These are phyloP conservation scores for Schlechtendalia chinensis DNA, from an alignment of 1,140 invertebrate species.

Conservation along the genomic window DNA sequence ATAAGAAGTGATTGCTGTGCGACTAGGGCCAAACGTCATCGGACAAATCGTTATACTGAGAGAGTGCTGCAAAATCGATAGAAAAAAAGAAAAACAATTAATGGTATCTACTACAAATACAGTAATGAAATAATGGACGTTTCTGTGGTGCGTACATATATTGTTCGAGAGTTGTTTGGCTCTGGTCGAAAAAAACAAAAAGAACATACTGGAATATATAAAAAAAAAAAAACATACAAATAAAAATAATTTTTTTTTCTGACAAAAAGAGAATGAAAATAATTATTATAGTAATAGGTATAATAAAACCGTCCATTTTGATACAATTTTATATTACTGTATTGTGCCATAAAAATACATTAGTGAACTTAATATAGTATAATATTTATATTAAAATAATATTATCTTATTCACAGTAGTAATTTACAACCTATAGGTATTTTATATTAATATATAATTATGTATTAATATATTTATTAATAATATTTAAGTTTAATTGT, in stretches of 20 bases:
- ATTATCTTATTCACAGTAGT: slow-evolving; percentile 38
- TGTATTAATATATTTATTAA: neutral
- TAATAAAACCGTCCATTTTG: neutral
- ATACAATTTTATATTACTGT: slow-evolving; percentile 20
- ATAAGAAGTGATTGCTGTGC: neutral
- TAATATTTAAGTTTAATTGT: neutral
- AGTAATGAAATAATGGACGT: neutral
- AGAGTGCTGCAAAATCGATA: neutral
- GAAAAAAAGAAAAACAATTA: neutral
- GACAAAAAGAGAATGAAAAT: slow-evolving; percentile 4
- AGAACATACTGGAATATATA: neutral
- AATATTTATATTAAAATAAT: slow-evolving; percentile 40
- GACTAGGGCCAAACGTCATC: neutral
- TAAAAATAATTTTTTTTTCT: neutral
- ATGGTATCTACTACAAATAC: neutral
- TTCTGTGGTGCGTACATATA: neutral
- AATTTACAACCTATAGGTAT: slow-evolving; percentile 20
- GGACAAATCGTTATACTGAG: neutral
- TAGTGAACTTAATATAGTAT: slow-evolving; percentile 23
- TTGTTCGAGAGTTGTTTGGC: neutral
- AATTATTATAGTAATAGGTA: neutral
- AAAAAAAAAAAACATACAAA: neutral
- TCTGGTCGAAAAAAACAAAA: neutral
- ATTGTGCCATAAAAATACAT: slow-evolving; percentile 16
- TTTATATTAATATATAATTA: slow-evolving; percentile 8